These are phyloP conservation scores for Rhyacichthys aspro DNA, from an alignment of 2,797 vertebrate species.

Conservation along the genomic window DNA sequence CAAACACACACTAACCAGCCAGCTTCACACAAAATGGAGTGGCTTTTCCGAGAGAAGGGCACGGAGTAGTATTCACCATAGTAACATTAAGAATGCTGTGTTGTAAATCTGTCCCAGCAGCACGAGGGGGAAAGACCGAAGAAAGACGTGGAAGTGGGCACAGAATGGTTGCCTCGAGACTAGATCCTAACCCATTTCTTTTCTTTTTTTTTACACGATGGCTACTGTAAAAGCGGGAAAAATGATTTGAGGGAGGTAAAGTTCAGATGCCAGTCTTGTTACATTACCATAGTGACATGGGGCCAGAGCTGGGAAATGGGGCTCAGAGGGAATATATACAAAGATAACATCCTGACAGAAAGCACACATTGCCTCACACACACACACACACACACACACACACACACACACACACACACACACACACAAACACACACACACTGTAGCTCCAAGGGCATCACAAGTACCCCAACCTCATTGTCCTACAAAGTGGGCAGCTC, in stretches of 20 bases:
- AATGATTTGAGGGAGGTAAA: constrained; percentile 24
- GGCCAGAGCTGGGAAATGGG: constrained; percentile 40
- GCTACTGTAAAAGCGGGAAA: constrained; percentile 9
- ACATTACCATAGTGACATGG: constrained; percentile 51
- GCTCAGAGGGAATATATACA: constrained; percentile 51
- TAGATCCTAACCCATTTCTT: background rate
- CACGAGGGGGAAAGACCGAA: constrained; percentile 5
- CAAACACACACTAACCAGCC: constrained; percentile 17
- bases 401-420: no score
- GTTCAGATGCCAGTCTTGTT: constrained; percentile 5
- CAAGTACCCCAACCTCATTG: constrained; percentile 41
- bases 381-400: constrained; percentile 3
- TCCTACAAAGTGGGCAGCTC: constrained; percentile 52
- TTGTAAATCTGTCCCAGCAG: constrained; percentile 50
- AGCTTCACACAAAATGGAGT: constrained; percentile 41
- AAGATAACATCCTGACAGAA: constrained; percentile 28
- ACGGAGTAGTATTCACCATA: constrained; percentile 38
- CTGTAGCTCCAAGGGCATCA: constrained; percentile 42
- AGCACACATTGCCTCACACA: background rate
- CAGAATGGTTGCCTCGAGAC: constrained; percentile 3
- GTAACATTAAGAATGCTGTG: constrained; percentile 50
- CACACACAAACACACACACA: constrained; percentile 16
- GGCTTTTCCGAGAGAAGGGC: constrained; percentile 16
- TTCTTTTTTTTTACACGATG: constrained; percentile 5
- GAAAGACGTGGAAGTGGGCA: constrained; percentile 24